Conservation (phyloP, 2,888 invertebrate species). For the Lycia hirtaria region DNA sequence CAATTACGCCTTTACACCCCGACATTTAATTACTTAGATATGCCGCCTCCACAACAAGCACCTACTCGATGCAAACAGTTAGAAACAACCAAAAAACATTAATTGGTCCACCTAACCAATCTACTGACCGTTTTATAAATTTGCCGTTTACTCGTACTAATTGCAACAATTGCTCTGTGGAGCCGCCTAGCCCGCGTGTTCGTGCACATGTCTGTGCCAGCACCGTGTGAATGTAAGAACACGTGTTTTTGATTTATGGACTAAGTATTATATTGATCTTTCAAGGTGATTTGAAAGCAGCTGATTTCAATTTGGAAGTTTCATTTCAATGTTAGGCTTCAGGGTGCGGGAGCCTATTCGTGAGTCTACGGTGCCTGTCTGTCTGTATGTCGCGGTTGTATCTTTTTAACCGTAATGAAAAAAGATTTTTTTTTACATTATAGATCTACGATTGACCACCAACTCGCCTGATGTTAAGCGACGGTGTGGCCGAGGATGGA, state of each 20-base stretch:
- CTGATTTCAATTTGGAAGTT: too few relatives aligned
- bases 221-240: not conserved
- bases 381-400: too few relatives aligned
- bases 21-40: too few relatives aligned
- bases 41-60: not conserved
- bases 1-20: too few relatives aligned
- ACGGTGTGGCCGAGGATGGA: too few relatives aligned
- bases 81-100: not conserved
- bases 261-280: slow-evolving; percentile 1
- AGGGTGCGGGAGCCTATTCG: too few relatives aligned
- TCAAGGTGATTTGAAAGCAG: not conserved
- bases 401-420: too few relatives aligned
- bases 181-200: slow-evolving; percentile 5
- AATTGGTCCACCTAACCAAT: slow-evolving; percentile 6
- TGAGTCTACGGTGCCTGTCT: too few relatives aligned
- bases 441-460: too few relatives aligned
- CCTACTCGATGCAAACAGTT: not conserved
- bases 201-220: slow-evolving; percentile 1
- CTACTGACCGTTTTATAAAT: not conserved
- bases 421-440: too few relatives aligned
- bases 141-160: slow-evolving; percentile 1
- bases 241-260: not conserved
- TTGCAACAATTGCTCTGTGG: slow-evolving; percentile 4
- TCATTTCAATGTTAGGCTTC: too few relatives aligned
- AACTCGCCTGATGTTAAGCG: too few relatives aligned